Evolutionary conservation across 2,113 vertebrate species (phyloP).

Genomic region (Nothoprocta pentlandii): DNA sequence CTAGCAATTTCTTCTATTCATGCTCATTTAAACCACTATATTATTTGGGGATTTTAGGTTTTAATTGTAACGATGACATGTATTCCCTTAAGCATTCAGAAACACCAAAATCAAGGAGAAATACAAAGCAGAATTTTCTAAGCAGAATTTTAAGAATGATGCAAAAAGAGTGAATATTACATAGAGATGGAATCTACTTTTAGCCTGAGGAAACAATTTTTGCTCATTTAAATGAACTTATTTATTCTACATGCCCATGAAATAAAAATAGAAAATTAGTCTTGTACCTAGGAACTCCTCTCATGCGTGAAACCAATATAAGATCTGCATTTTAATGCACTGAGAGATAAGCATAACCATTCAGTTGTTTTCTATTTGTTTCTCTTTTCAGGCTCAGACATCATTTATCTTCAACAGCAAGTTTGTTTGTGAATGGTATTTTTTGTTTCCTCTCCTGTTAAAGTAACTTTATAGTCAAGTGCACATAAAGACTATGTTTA

Average conservation of each 20-base stretch:
- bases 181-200: neutral
- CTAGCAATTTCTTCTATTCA: neutral
- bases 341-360: neutral
- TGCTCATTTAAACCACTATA: neutral
- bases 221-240: neutral
- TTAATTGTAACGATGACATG: neutral
- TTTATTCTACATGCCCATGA: neutral
- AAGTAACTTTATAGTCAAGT: neutral
- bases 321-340: neutral
- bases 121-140: neutral
- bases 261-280: neutral
- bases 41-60: neutral
- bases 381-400: neutral
- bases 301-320: neutral
- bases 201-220: neutral
- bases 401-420: neutral
- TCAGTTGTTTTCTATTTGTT: neutral
- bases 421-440: neutral
- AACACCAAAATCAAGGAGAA: neutral
- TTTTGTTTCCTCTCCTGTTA: constrained; percentile 24
- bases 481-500: constrained; percentile 9
- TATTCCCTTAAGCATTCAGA: neutral
- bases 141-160: neutral
- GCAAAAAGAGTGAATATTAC: neutral
- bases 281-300: neutral